phyloP scores from a whole-genome alignment of 1,140 invertebrate species.

The Lepeophtheirus salmonis region DNA sequence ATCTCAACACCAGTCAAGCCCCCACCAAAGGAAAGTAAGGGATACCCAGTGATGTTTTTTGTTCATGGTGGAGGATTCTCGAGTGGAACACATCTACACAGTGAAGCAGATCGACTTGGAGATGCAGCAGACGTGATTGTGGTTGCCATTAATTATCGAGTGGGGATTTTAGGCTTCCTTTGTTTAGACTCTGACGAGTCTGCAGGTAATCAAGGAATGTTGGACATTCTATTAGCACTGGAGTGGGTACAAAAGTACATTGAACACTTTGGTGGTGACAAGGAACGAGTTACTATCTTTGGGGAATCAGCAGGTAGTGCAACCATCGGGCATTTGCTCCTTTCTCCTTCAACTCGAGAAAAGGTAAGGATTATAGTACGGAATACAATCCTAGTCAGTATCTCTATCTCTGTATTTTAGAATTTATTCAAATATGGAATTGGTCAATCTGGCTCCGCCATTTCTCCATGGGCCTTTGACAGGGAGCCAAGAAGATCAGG shows the following conservation, averaged over 20 bases:
- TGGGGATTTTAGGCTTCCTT: constrained; percentile 26
- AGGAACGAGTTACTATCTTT: constrained; percentile 29
- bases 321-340: constrained; percentile 35
- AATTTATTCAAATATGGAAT: constrained; percentile 1
- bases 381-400: background rate
- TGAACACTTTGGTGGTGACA: constrained; percentile 29
- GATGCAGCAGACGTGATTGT: constrained; percentile 20
- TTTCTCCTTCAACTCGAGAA: constrained; percentile 28
- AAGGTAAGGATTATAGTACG: background rate
- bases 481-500: background rate
- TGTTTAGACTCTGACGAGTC: constrained; percentile 29
- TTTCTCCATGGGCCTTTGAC: constrained; percentile 9
- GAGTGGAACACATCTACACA: constrained; percentile 15
- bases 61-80: constrained; percentile 17
- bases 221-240: constrained; percentile 30
- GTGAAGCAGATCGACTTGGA: constrained; percentile 20
- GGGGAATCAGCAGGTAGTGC: constrained; percentile 34
- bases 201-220: constrained; percentile 32
- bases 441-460: constrained; percentile 3
- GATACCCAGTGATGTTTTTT: constrained; percentile 19
- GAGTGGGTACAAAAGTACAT: constrained; percentile 32
- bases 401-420: background rate
- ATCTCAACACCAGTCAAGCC: constrained; percentile 6
- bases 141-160: constrained; percentile 22
- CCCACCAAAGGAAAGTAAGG: background rate